These are phyloP conservation scores for Morpho helenor DNA, from an alignment of 2,888 invertebrate species.

Conservation along the genomic window DNA sequence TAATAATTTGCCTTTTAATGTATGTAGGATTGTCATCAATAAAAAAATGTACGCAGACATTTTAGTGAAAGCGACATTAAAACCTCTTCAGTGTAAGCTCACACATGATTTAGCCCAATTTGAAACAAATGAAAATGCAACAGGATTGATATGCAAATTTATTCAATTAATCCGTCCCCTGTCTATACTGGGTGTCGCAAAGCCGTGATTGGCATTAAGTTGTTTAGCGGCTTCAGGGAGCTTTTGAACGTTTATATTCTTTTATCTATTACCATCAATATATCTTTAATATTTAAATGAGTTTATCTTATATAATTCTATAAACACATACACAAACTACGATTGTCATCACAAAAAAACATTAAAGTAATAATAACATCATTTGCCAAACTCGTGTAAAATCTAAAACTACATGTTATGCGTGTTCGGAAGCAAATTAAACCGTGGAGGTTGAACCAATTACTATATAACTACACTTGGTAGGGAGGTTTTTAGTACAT, in stretches of 20 bases:
- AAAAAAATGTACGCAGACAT: not conserved
- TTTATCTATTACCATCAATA: not conserved
- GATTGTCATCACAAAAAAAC: not conserved
- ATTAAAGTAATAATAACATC: too few relatives aligned
- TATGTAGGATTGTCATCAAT: too few relatives aligned
- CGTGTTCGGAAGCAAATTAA: too few relatives aligned
- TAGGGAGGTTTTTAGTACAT: too few relatives aligned
- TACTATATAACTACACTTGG: too few relatives aligned
- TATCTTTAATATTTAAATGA: too few relatives aligned
- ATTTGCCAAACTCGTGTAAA: too few relatives aligned
- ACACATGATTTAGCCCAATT: conserved; percentile 42
- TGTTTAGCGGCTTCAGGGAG: conserved; percentile 55
- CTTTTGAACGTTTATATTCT: conserved; percentile 41
- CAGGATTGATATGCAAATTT: conserved; percentile 70
- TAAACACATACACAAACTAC: not conserved
- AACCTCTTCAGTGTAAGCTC: conserved; percentile 3
- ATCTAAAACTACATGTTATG: too few relatives aligned
- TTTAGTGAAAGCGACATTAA: not conserved
- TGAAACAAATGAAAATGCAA: conserved; percentile 72
- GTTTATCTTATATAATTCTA: too few relatives aligned
- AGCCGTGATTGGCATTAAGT: conserved; percentile 73
- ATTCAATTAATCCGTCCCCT: conserved; percentile 73
- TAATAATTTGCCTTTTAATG: too few relatives aligned
- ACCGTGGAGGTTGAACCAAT: too few relatives aligned
- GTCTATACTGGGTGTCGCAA: conserved; percentile 70